Percentiles rank a stretch among this genome's conserved stretches.
Evolutionary conservation across 2,113 vertebrate species (phyloP).

Genomic region (Motacilla tschutschensis): DNA sequence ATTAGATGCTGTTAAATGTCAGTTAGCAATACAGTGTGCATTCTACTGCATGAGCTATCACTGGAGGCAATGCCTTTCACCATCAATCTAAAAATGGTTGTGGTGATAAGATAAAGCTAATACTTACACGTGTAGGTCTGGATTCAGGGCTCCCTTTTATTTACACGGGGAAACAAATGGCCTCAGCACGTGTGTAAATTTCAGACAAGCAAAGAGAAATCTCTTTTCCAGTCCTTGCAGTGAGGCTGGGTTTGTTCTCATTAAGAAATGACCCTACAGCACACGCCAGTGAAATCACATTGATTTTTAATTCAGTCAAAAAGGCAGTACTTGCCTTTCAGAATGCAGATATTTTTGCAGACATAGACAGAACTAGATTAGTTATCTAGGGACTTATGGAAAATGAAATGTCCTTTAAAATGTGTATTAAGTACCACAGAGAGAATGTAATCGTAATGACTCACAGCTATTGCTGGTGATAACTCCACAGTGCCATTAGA

Average conservation of each 20-base stretch:
- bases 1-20: constrained; percentile 55
- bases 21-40: constrained; percentile 38
- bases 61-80: constrained; percentile 23
- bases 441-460: background rate
- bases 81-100: constrained; percentile 17
- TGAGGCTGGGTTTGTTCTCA: background rate
- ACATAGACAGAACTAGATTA: background rate
- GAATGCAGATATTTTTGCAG: background rate
- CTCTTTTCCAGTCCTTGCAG: background rate
- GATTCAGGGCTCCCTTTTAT: background rate
- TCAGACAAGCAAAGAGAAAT: background rate
- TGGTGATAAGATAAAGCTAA: constrained; percentile 33
- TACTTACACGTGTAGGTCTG: background rate
- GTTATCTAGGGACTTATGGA: background rate
- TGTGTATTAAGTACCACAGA: background rate
- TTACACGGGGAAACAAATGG: background rate
- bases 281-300: background rate
- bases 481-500: background rate
- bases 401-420: constrained; percentile 11
- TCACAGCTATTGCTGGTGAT: background rate
- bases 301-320: background rate
- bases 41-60: constrained; percentile 22
- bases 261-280: background rate
- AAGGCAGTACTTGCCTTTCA: background rate
- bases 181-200: background rate